phyloP scores from a whole-genome alignment of 2,113 vertebrate species.

The Actinemys pallida region DNA sequence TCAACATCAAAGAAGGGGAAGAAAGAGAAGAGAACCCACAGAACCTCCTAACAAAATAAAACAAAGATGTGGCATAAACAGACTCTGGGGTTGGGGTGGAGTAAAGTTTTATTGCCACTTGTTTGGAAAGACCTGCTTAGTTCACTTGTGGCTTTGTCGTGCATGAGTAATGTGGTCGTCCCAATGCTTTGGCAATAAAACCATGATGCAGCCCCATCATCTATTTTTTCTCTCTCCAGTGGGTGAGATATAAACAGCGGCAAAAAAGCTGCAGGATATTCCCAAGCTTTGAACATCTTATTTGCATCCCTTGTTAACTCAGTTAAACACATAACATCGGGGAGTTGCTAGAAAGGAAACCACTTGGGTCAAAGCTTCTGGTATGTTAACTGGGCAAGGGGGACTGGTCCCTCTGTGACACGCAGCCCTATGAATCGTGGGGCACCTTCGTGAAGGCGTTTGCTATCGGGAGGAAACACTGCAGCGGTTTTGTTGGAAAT shows the following conservation, averaged over 20 bases:
- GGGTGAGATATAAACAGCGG: conserved; percentile 15
- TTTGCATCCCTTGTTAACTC: conserved; percentile 49
- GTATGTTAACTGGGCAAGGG: conserved; percentile 1
- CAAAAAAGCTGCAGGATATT: conserved; percentile 10
- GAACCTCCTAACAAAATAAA: conserved; percentile 42
- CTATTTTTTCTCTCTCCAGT: conserved; percentile 16
- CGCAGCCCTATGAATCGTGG: conserved; percentile 20
- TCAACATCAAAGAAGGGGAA: conserved; percentile 41
- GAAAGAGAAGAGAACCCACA: conserved; percentile 42
- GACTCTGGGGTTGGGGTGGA: not conserved
- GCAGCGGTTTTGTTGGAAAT: conserved; percentile 32
- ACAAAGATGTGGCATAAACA: conserved; percentile 58
- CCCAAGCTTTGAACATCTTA: conserved; percentile 6
- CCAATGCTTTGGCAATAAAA: conserved; percentile 27
- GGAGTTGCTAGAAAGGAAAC: not conserved
- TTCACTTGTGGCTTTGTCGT: conserved; percentile 23
- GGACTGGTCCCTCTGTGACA: conserved; percentile 49
- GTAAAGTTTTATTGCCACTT: conserved; percentile 9
- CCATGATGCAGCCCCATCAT: conserved; percentile 33
- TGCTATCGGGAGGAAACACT: not conserved
- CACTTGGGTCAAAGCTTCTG: conserved; percentile 11
- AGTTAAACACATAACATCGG: not conserved
- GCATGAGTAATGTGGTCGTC: conserved; percentile 25
- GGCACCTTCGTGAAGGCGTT: conserved; percentile 36
- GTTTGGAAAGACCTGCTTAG: conserved; percentile 48